These are phyloP conservation scores for Chrysolina haemoptera DNA, from an alignment of 2,888 invertebrate species.

Conservation along the genomic window DNA sequence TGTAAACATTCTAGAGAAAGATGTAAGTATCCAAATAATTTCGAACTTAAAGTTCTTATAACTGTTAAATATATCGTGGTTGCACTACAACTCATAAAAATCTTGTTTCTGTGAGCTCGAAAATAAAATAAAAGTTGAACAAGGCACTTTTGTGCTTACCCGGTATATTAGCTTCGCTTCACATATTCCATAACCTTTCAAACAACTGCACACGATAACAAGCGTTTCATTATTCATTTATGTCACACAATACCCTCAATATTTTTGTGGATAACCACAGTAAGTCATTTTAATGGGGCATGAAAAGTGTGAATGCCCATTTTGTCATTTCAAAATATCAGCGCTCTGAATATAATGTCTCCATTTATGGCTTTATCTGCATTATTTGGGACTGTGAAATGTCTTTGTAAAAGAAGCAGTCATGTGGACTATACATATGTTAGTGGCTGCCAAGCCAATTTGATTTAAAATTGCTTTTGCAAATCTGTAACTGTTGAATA, in stretches of 20 bases:
- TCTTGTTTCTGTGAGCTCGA: neutral
- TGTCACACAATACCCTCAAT: constrained; percentile 36
- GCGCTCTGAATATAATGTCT: constrained; percentile 59
- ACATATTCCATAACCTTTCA: constrained; percentile 8
- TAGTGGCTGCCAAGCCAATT: constrained; percentile 24
- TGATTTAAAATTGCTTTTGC: neutral
- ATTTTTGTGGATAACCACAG: constrained; percentile 53
- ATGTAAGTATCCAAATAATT: too few relatives aligned
- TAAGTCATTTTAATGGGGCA: constrained; percentile 62
- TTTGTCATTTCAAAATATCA: constrained; percentile 60
- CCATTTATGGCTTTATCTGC: constrained; percentile 57
- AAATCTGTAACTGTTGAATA: neutral
- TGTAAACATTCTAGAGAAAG: too few relatives aligned
- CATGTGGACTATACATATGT: constrained; percentile 17
- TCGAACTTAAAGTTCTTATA: too few relatives aligned
- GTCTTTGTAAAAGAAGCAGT: constrained; percentile 24
- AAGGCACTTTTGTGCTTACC: neutral
- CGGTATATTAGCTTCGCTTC: neutral
- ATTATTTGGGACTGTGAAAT: constrained; percentile 52
- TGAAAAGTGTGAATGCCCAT: constrained; percentile 60
- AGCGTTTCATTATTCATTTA: constrained; percentile 6
- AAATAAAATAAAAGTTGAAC: neutral
- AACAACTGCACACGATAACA: constrained; percentile 15
- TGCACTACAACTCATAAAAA: too few relatives aligned
- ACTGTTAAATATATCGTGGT: too few relatives aligned